These are phyloP conservation scores for Pica pica DNA, from an alignment of 2,113 vertebrate species.

Conservation along the genomic window DNA sequence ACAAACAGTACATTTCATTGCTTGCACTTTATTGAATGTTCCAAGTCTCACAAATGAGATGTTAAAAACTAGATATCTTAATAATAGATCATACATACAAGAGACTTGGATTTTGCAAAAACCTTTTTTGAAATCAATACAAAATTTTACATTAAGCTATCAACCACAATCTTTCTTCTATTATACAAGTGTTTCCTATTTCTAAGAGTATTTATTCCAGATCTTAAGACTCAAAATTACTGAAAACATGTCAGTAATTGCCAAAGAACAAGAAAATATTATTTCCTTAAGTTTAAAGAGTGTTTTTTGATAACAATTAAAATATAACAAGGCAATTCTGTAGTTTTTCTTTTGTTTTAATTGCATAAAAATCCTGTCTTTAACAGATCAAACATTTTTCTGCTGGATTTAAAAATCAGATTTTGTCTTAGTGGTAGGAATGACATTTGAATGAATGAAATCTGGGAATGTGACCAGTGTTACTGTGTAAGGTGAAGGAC, in stretches of 20 bases:
- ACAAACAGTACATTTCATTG: background rate
- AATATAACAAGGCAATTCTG: background rate
- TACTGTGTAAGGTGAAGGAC: accelerated
- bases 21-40: background rate
- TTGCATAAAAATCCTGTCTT: background rate
- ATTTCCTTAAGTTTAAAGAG: background rate
- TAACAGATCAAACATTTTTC: background rate
- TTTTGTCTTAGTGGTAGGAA: background rate
- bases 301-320: background rate
- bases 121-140: background rate
- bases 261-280: background rate
- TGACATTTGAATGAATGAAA: background rate
- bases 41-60: background rate
- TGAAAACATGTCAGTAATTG: background rate
- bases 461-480: background rate
- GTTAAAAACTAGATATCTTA: background rate
- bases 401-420: background rate
- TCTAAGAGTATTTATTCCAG: background rate
- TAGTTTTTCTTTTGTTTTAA: background rate
- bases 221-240: background rate
- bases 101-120: background rate
- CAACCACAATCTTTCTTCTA: background rate
- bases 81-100: background rate
- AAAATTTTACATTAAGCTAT: background rate
- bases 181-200: background rate